Evolutionary conservation across 23 tunicate genomes (phyloP).

Genomic region (Ascidia mentula): DNA sequence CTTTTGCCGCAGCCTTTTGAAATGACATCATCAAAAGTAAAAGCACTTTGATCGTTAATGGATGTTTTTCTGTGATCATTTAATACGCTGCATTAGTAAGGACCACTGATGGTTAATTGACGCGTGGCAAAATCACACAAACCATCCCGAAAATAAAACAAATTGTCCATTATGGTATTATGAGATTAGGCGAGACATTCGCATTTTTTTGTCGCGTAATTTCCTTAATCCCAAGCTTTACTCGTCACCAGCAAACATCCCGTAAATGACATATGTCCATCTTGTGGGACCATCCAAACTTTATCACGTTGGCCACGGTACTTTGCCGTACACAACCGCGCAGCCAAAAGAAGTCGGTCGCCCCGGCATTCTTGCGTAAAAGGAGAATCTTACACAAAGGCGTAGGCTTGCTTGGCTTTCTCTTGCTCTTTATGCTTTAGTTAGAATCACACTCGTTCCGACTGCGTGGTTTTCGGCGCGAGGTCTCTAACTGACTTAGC

Average conservation of each 20-base stretch:
- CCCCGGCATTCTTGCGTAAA: background rate
- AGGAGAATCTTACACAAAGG: background rate
- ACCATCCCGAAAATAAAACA: background rate
- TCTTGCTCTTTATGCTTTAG: background rate
- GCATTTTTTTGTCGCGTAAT: background rate
- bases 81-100: background rate
- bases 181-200: background rate
- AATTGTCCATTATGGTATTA: constrained; percentile 1
- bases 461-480: constrained; percentile 9
- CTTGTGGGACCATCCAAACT: background rate
- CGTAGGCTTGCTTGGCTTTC: background rate
- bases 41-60: constrained; percentile 5
- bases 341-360: background rate
- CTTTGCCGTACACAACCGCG: background rate
- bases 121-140: background rate
- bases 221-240: background rate
- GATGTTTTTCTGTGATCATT: too few relatives aligned
- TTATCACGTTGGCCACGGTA: background rate
- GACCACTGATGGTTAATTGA: background rate
- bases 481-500: background rate
- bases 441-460: constrained; percentile 10
- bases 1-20: too few relatives aligned
- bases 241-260: background rate
- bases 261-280: background rate
- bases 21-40: too few relatives aligned